Conservation (phyloP, 2,888 invertebrate species). For the Eupsilia transversa region DNA sequence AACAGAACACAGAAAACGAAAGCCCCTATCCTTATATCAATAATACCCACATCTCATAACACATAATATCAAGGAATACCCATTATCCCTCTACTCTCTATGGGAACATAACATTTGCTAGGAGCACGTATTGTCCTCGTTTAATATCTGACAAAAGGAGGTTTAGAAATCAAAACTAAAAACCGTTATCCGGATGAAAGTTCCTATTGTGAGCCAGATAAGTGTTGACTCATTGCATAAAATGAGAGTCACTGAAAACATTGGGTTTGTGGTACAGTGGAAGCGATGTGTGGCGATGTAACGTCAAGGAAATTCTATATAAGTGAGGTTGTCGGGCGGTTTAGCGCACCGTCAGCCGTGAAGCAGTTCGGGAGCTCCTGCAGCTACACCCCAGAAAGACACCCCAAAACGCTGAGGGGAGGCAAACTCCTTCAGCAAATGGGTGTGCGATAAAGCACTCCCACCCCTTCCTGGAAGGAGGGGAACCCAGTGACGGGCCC, state of each 20-base stretch:
- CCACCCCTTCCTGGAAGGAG: no score
- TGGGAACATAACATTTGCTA: constrained; percentile 40
- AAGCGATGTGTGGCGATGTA: constrained; percentile 32
- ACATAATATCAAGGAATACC: constrained; percentile 24
- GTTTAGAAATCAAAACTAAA: constrained; percentile 77
- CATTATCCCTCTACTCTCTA: constrained; percentile 26
- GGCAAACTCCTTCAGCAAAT: no score
- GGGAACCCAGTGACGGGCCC: no score
- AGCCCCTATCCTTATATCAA: constrained; percentile 17
- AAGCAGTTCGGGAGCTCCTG: no score
- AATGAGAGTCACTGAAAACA: constrained; percentile 76
- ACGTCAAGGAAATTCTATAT: no score
- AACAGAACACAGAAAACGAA: background rate
- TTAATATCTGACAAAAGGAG: constrained; percentile 68
- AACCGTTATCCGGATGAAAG: constrained; percentile 76
- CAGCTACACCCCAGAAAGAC: no score
- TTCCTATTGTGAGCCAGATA: constrained; percentile 75
- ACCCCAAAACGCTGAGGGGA: no score
- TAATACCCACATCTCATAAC: constrained; percentile 27
- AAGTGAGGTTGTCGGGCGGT: no score
- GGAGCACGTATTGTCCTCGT: constrained; percentile 49
- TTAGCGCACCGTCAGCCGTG: no score
- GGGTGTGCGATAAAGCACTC: no score
- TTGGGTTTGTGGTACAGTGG: constrained; percentile 42
- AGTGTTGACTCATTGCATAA: constrained; percentile 78